Percentiles rank a stretch among this genome's conserved stretches.
These are phyloP conservation scores for Scopus umbretta DNA, from an alignment of 2,113 vertebrate genomes.

Conservation along the genomic window DNA sequence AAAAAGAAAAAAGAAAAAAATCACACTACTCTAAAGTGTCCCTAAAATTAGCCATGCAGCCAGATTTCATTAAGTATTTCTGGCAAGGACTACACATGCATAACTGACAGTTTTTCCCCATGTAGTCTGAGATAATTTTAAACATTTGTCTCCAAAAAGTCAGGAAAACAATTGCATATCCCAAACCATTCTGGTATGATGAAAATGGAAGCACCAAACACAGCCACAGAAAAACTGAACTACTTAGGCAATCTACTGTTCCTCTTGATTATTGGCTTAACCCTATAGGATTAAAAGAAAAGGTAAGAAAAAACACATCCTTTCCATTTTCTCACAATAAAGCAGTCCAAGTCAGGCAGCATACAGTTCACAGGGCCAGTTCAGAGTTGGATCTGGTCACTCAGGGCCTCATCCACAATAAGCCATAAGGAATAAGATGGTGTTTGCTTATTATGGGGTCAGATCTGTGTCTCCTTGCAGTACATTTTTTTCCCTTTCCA, in stretches of 20 bases:
- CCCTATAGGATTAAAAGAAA: not conserved
- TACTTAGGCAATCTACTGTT: not conserved
- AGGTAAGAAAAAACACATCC: not conserved
- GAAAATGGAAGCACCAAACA: not conserved
- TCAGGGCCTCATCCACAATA: not conserved
- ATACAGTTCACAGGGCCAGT: not conserved
- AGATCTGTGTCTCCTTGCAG: not conserved
- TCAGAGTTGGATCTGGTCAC: not conserved
- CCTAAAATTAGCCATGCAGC: not conserved
- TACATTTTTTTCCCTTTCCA: not conserved
- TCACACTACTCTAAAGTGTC: not conserved
- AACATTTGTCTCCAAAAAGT: not conserved
- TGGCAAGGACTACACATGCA: not conserved
- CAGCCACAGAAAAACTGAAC: not conserved
- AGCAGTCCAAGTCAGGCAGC: not conserved
- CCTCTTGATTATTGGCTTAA: not conserved
- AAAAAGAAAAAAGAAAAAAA: not conserved
- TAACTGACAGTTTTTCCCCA: not conserved
- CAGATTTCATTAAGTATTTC: not conserved
- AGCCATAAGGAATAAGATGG: not conserved
- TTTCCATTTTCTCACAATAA: not conserved
- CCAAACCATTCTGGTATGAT: not conserved
- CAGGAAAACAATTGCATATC: not conserved
- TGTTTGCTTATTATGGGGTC: not conserved
- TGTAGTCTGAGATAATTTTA: not conserved